Percentiles rank a stretch among this genome's conserved stretches.
phyloP scores from a whole-genome alignment of 2,888 invertebrate genomes.

The Drosophila bunnanda region DNA sequence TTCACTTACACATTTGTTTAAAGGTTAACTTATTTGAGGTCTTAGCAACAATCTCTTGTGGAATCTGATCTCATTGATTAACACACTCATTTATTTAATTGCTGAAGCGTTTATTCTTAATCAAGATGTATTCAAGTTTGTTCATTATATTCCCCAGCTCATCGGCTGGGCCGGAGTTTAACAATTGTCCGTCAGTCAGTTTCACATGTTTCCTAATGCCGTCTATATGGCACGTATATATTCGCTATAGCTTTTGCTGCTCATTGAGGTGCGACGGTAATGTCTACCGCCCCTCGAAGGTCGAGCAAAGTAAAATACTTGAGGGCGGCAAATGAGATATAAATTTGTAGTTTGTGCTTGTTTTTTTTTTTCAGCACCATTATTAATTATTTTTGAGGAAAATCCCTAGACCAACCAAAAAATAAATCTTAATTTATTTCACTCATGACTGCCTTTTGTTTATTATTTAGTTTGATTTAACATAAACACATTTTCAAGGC shows the following conservation, averaged over 20 bases:
- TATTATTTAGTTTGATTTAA: constrained; percentile 42
- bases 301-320: constrained; percentile 60
- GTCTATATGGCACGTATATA: constrained; percentile 10
- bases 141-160: constrained; percentile 35
- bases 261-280: constrained; percentile 72
- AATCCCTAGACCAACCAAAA: constrained; percentile 6
- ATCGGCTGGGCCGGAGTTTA: constrained; percentile 58
- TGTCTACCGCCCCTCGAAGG: constrained; percentile 74
- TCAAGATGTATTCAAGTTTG: constrained; percentile 38
- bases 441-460: constrained; percentile 36
- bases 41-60: not conserved
- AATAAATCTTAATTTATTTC: constrained; percentile 40
- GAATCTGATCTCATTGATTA: constrained; percentile 44
- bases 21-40: not conserved
- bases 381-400: constrained; percentile 43
- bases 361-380: constrained; percentile 27
- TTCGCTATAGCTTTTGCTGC: constrained; percentile 48
- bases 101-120: constrained; percentile 30
- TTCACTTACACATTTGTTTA: not conserved
- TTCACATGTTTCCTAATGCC: constrained; percentile 51
- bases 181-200: constrained; percentile 35
- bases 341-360: constrained; percentile 27
- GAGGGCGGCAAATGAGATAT: constrained; percentile 58
- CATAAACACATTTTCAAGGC: constrained; percentile 43
- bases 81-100: constrained; percentile 37